A percentile compares a stretch with the other conserved stretches of the same genome.
Conservation (phyloP, 2,888 invertebrate genomes). For the Odontocerum albicorne region DNA sequence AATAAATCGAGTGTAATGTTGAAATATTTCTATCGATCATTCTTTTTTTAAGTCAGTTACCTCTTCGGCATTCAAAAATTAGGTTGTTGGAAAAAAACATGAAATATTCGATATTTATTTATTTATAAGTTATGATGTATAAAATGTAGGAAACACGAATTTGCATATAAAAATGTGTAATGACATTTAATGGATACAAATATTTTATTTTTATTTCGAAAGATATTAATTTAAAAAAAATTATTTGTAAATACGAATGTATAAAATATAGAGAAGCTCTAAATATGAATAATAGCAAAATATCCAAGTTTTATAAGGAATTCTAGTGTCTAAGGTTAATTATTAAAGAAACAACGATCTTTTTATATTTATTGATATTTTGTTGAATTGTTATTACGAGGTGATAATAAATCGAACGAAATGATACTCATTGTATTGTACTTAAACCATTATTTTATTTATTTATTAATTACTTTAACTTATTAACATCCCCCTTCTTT, state of each 20-base stretch:
- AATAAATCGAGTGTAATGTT: too few species aligned
- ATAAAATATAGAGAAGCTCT: constrained; percentile 5
- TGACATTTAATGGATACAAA: too few species aligned
- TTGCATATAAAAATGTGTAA: too few species aligned
- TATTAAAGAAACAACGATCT: constrained; percentile 21
- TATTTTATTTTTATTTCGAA: constrained; percentile 9
- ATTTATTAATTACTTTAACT: constrained; percentile 14
- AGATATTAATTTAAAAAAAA: too few species aligned
- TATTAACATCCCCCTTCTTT: constrained; percentile 5
- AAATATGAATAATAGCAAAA: constrained; percentile 15
- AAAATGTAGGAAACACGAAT: too few species aligned
- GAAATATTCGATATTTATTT: too few species aligned
- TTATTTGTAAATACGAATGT: constrained; percentile 16
- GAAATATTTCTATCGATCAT: too few species aligned
- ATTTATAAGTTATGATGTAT: too few species aligned
- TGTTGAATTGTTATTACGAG: constrained; percentile 34
- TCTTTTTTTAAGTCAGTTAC: too few species aligned
- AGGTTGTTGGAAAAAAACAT: too few species aligned
- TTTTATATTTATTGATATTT: constrained; percentile 35
- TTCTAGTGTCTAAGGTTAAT: constrained; percentile 10
- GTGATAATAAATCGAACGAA: constrained; percentile 36
- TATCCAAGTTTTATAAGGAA: constrained; percentile 14
- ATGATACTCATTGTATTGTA: constrained; percentile 30
- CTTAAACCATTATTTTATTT: constrained; percentile 29
- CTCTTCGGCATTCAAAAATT: too few species aligned